Evolutionary conservation across 2,113 vertebrate species (phyloP).

Genomic region (Halichoerus grypus): DNA sequence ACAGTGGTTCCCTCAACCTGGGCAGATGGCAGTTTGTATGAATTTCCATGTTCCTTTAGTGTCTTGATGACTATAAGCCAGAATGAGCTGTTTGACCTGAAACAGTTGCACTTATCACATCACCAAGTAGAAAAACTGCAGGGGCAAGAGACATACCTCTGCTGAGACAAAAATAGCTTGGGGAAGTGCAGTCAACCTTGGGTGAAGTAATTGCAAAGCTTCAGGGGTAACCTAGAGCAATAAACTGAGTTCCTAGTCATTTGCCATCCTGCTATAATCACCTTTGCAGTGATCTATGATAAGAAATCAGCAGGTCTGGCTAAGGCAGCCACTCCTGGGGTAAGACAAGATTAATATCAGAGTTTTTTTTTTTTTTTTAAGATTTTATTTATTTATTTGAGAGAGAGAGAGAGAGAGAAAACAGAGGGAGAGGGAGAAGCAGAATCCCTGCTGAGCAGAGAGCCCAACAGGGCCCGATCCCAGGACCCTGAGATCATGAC

Average conservation of each 20-base stretch:
- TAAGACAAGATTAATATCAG: conserved; percentile 31
- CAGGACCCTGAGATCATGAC: too few species aligned
- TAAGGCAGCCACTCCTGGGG: neutral
- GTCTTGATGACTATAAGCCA: neutral
- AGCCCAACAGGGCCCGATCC: too few species aligned
- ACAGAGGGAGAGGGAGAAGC: too few species aligned
- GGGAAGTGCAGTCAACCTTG: neutral
- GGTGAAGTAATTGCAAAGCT: conserved; percentile 30
- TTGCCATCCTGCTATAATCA: neutral
- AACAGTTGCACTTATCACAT: neutral
- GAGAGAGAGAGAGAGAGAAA: too few species aligned
- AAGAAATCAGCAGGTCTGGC: neutral
- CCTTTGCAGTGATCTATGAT: neutral
- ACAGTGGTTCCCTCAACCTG: neutral
- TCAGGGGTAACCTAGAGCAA: neutral
- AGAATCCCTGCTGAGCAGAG: too few species aligned
- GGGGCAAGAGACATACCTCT: neutral
- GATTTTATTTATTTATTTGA: too few species aligned
- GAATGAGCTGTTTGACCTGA: conserved; percentile 17
- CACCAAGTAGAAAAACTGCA: neutral
- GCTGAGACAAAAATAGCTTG: neutral
- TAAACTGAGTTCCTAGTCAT: neutral
- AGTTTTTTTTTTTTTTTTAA: neutral
- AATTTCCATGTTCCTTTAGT: neutral
- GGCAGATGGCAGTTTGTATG: neutral